Evolutionary conservation across 1,140 invertebrate species (phyloP).

Genomic region (Nixonia krombeini): DNA sequence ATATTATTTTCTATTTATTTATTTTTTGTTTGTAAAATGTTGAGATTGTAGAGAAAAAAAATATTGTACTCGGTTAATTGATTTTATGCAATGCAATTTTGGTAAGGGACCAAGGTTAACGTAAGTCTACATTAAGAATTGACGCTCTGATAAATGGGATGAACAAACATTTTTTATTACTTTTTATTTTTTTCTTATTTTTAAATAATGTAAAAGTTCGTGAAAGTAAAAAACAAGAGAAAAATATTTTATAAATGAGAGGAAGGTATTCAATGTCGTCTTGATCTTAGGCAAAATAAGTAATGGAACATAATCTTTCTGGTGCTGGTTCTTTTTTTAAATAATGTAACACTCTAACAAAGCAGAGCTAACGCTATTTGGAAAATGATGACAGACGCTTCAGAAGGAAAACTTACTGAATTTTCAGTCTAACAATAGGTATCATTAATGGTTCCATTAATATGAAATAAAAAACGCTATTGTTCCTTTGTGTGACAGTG

Average conservation of each 20-base stretch:
- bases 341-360: conserved; percentile 63
- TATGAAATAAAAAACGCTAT: no score
- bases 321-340: conserved; percentile 67
- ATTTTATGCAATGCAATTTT: conserved; percentile 36
- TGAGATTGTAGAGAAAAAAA: conserved; percentile 17
- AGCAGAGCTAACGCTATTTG: conserved; percentile 28
- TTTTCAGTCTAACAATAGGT: no score
- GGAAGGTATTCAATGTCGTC: background rate
- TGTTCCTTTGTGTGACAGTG: no score
- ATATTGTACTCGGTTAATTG: conserved; percentile 7
- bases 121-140: conserved; percentile 47
- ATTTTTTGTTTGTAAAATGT: background rate
- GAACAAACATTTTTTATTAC: background rate
- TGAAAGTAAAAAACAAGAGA: conserved; percentile 4
- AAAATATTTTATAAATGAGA: background rate
- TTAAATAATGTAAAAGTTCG: conserved; percentile 7
- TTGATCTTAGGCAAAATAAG: conserved; percentile 26
- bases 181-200: conserved; percentile 23
- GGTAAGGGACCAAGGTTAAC: conserved; percentile 51
- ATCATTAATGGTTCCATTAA: no score
- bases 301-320: conserved; percentile 56
- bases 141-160: conserved; percentile 10
- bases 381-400: background rate
- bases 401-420: background rate
- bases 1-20: background rate